These are phyloP conservation scores for Ashinkailepas kermadecensis DNA, from an alignment of 2,888 invertebrate genomes.

Conservation along the genomic window DNA sequence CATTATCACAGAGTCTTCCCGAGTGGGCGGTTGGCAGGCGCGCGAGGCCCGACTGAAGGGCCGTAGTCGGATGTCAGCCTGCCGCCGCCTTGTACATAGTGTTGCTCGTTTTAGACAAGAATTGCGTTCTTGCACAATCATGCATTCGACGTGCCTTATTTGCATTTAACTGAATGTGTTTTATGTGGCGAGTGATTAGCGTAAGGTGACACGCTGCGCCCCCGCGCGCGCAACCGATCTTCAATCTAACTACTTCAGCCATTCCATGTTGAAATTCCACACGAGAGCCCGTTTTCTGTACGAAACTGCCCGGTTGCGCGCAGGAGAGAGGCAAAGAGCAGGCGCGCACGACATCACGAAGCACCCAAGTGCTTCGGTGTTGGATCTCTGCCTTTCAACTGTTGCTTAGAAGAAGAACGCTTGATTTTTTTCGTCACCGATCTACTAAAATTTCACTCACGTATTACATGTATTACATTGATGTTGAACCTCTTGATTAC, in stretches of 20 bases:
- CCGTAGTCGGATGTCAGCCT: no score
- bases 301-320: no score
- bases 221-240: not conserved
- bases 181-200: slow-evolving; percentile 9
- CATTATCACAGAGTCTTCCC: slow-evolving; percentile 20
- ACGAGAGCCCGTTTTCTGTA: not conserved
- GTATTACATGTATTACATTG: no score
- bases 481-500: no score
- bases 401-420: no score
- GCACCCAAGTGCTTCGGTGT: no score
- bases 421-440: no score
- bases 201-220: not conserved
- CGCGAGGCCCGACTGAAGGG: no score
- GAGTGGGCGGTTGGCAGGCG: not conserved
- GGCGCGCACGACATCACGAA: no score
- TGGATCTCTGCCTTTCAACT: no score
- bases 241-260: not conserved
- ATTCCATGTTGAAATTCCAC: not conserved
- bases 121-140: slow-evolving; percentile 22
- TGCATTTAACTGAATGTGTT: slow-evolving; percentile 19
- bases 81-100: slow-evolving; percentile 5
- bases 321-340: no score
- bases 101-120: slow-evolving; percentile 17
- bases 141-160: slow-evolving; percentile 22
- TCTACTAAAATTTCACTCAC: no score